Conservation (phyloP, 2,113 vertebrate species). For the Murina feae region DNA sequence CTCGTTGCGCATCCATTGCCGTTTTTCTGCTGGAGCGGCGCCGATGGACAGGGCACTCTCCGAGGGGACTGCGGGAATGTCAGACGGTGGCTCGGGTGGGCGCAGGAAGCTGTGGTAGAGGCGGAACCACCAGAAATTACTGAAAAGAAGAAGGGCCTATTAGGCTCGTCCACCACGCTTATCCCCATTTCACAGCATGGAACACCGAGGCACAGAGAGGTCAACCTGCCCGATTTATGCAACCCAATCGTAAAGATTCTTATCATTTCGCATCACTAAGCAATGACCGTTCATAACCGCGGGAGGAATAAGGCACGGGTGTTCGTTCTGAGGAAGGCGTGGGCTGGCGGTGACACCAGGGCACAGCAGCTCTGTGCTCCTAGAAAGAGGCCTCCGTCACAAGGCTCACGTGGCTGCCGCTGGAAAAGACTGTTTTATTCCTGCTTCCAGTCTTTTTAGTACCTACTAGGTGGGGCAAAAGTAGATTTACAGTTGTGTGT, state of each 20-base stretch:
- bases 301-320: background rate
- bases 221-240: background rate
- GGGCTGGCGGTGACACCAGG: background rate
- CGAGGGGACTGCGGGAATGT: too few relatives aligned
- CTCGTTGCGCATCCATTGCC: background rate
- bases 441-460: background rate
- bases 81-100: background rate
- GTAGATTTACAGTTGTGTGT: background rate
- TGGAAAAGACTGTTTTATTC: background rate
- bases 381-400: background rate
- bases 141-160: background rate
- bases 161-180: background rate
- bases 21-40: background rate
- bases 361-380: background rate
- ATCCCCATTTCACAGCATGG: background rate
- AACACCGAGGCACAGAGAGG: background rate
- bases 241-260: background rate
- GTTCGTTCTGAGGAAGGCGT: background rate
- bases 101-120: background rate
- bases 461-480: background rate
- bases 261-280: background rate
- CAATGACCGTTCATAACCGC: background rate
- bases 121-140: background rate
- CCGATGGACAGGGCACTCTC: accelerated
- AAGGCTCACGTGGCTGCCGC: background rate